A percentile compares a stretch with the other conserved stretches of the same genome.
These are phyloP conservation scores for Lordiphosa stackelbergi DNA, from an alignment of 1,140 invertebrate species.

Conservation along the genomic window DNA sequence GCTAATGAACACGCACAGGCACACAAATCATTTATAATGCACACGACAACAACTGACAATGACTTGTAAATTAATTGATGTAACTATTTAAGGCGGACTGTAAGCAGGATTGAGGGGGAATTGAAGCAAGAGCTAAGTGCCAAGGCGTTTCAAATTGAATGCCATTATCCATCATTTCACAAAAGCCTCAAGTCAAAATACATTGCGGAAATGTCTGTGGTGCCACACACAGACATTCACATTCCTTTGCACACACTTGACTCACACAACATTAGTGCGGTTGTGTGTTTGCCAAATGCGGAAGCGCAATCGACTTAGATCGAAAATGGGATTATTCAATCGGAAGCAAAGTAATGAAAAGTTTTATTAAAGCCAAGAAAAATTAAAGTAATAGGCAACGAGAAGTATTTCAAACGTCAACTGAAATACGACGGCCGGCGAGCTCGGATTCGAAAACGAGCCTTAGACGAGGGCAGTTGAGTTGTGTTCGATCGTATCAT, in stretches of 20 bases:
- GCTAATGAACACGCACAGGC: conserved; percentile 41
- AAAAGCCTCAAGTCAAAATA: conserved; percentile 67
- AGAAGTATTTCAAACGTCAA: too few relatives aligned
- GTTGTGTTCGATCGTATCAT: too few relatives aligned
- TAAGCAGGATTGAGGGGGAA: conserved; percentile 16
- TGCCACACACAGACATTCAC: conserved; percentile 22
- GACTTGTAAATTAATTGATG: conserved; percentile 72
- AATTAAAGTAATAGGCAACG: too few relatives aligned
- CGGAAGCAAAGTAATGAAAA: too few relatives aligned
- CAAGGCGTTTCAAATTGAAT: conserved; percentile 53
- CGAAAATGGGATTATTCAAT: too few relatives aligned
- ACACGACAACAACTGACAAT: conserved; percentile 68
- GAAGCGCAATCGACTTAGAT: too few relatives aligned
- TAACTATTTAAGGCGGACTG: conserved; percentile 57
- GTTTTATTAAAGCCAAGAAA: too few relatives aligned
- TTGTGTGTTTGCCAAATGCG: too few relatives aligned
- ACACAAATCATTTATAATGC: conserved; percentile 71
- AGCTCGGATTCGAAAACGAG: too few relatives aligned
- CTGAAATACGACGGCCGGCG: too few relatives aligned
- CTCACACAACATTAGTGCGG: conserved; percentile 2
- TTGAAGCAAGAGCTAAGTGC: conserved; percentile 13
- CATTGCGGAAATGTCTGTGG: conserved; percentile 61
- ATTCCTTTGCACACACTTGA: neutral
- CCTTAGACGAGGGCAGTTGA: too few relatives aligned
- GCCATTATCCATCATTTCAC: conserved; percentile 70